Percentiles rank a stretch among this genome's conserved stretches.
Evolutionary conservation across 2,888 invertebrate genomes (phyloP).

Genomic region (Agrotis segetum): DNA sequence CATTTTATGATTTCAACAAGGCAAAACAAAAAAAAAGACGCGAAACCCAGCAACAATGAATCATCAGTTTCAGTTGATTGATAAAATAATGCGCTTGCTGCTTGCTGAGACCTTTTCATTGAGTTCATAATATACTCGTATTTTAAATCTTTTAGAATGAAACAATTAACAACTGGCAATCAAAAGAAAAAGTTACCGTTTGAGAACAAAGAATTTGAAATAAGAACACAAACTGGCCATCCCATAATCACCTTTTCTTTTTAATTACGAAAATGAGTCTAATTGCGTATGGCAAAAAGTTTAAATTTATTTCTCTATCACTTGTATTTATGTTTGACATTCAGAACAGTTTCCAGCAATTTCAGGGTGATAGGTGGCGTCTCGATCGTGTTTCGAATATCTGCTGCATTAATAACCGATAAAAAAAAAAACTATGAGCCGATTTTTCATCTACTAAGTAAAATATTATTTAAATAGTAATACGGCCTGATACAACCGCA

Average conservation of each 20-base stretch:
- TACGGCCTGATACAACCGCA: constrained; percentile 48
- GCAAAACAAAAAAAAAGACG: too few species aligned
- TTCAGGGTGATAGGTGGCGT: constrained; percentile 46
- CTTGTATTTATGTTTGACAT: constrained; percentile 37
- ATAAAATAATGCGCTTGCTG: too few species aligned
- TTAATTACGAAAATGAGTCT: constrained; percentile 20
- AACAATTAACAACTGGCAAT: neutral
- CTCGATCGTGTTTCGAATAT: constrained; percentile 50
- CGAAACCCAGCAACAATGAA: too few species aligned
- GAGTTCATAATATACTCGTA: neutral
- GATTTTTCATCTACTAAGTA: constrained; percentile 46
- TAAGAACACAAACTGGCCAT: neutral
- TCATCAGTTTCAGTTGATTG: neutral
- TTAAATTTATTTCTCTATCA: neutral
- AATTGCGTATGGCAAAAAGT: constrained; percentile 25
- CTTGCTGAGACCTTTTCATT: neutral
- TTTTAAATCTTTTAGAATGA: neutral
- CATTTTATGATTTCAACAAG: too few species aligned
- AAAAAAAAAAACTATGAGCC: constrained; percentile 39
- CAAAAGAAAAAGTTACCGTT: neutral
- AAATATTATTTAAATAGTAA: constrained; percentile 49
- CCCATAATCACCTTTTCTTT: constrained; percentile 18
- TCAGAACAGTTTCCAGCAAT: constrained; percentile 52
- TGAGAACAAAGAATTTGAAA: neutral
- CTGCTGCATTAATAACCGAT: constrained; percentile 40